Evolutionary conservation across 1,140 invertebrate species (phyloP).

Genomic region (Goniozus legneri): DNA sequence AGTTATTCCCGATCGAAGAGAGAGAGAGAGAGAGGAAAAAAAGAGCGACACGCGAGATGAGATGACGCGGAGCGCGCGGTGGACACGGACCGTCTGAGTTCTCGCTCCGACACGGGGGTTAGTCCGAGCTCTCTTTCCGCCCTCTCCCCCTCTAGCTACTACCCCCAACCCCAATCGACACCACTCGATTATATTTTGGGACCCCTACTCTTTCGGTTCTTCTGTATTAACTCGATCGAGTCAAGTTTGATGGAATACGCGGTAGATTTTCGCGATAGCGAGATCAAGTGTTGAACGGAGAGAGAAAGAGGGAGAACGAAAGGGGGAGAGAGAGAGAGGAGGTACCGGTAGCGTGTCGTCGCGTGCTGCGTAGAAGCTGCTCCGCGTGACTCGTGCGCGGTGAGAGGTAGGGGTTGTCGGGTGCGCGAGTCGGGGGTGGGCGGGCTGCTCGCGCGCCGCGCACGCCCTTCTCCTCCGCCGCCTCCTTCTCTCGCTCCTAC

Average conservation of each 20-base stretch:
- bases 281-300: neutral
- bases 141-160: slow-evolving; percentile 21
- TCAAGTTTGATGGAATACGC: too few relatives aligned
- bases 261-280: too few relatives aligned
- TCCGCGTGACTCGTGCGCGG: slow-evolving; percentile 7
- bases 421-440: slow-evolving; percentile 12
- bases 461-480: slow-evolving; percentile 9
- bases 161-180: too few relatives aligned
- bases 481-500: slow-evolving; percentile 6
- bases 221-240: too few relatives aligned
- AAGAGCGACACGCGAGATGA: slow-evolving; percentile 8
- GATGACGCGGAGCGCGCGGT: slow-evolving; percentile 38
- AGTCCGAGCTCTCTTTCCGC: slow-evolving; percentile 33
- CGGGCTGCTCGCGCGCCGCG: neutral
- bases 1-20: neutral
- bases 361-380: slow-evolving; percentile 21
- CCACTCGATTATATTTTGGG: too few relatives aligned
- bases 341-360: slow-evolving; percentile 30
- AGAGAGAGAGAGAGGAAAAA: slow-evolving; percentile 9
- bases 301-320: slow-evolving; percentile 1
- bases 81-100: slow-evolving; percentile 39
- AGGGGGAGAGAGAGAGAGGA: slow-evolving; percentile 4
- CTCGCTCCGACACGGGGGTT: slow-evolving; percentile 27
- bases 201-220: too few relatives aligned
- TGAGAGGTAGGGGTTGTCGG: too few relatives aligned